Evolutionary conservation across 1,140 invertebrate species (phyloP), one percentile per base, ranked within the genome.

Genomic region (Drosophila bocki): DNA sequence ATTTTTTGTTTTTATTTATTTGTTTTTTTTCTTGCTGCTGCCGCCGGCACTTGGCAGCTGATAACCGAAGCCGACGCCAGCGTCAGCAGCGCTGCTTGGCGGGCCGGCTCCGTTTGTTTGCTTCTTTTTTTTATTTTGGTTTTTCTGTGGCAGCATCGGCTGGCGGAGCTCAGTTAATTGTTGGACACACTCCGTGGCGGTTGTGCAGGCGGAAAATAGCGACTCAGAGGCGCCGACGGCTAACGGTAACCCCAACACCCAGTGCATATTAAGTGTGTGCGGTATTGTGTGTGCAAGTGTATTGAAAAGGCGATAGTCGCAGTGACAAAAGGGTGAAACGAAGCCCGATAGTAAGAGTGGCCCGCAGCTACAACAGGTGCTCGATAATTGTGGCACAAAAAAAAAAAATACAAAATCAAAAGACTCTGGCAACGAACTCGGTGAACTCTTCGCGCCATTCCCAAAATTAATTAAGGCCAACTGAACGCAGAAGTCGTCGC

Each of bases 131-230:
- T 81, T 51, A 90, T 45, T 76, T 90, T 91, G 88, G 83, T 67
- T 92, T 92, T 92, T 92, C 75, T 92, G 87, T 78, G 71, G 74
- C 82, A 87, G 81, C 91, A 88, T 80, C 88, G 82, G 58, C 75
- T 74, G 71, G 76, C 75, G 64, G 75, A 68, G 68, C 81, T 91
- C 91, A 92, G 91, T 91, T 82, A 87, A 82, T 85, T 80, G 86
- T 82, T 85, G 91, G 86, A 87, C 83, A 88, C 75, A 80, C 75
- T 75, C 79, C 83, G 86, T 70, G 71, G 44, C 72, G 91, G 83
- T 91, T 84, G 81, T 76, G 75, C 72, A 67, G 58, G 71, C 69
- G 69, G 69, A 72, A 45, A 57, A 69, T 69, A 69, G 58, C 35
- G 42, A 67, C 64, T 53, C 9, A 29, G 57, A 33, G 59, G 63